Base-by-base conservation (phyloP, 2,113 vertebrate genomes). In the rabbit (Oryctolagus cuniculus) region DNA sequence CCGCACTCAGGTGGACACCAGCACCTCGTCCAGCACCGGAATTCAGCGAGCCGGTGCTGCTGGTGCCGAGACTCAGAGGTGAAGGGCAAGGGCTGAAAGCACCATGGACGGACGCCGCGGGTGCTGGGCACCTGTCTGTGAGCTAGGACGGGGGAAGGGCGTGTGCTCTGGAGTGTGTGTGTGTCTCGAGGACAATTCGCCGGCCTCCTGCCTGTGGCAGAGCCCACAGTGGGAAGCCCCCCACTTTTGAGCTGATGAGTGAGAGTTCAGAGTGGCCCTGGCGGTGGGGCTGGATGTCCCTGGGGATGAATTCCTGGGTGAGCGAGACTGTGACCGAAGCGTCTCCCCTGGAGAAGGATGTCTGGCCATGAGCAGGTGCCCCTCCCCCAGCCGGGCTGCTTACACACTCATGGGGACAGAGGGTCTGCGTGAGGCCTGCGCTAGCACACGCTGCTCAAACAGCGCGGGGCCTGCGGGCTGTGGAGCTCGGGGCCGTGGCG, bases 271-370 rank as follows among this genome's bases (percentile, higher is more conserved):
- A 27, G 22, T 53, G 34, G 6, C 51, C 61, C 17, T 64, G 6
- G 44, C 38, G 67, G 25, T 9, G 22, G 29, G 15, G n/a, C 44
- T 58, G 17, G 0, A 0, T 27, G 7, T 34, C 22, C 64, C n/a
- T 58, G 64, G 58, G 27, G 2, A n/a, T 24, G 38, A 87, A 85
- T 19, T n/a, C 72, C 61, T 88, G 34, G 27, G 1, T 51, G 63
- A 73, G 63, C 4, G 0, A 49, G 36, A 11, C 55, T 55, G 24
- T 3, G 2, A 25, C 12, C 34, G 22, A 51, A 51, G 78, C 16
- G 6, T 53, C 63, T 80, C 75, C 61, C 58, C 66, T 25, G 49
- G 29, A 11, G 72, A 29, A 24, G 19, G 10, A 13, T 63, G 78
- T 79, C 51, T 91, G 79, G 61, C 51, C 44, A 82, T 55, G 31